Evolutionary conservation across 2,888 invertebrate genomes (phyloP).

Genomic region (Drosophila meridiana): DNA sequence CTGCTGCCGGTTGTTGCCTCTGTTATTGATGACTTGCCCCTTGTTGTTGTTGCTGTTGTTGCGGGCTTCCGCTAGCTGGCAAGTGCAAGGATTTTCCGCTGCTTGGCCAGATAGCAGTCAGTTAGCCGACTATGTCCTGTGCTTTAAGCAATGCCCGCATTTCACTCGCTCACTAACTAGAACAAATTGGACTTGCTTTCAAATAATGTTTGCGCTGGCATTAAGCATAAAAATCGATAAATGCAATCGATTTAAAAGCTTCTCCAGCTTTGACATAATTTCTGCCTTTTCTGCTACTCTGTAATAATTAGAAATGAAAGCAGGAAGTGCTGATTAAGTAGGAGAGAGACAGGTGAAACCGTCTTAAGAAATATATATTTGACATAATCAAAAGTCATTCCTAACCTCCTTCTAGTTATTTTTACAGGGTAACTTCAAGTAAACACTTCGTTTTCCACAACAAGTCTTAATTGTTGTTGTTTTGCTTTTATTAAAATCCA

Average conservation of each 20-base stretch:
- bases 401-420: too few relatives aligned
- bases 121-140: constrained; percentile 24
- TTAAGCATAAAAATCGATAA: constrained; percentile 56
- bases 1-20: constrained; percentile 47
- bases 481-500: constrained; percentile 18
- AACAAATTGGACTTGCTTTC: constrained; percentile 56
- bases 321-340: background rate
- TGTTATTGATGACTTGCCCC: constrained; percentile 67
- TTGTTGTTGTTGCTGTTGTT: constrained; percentile 27
- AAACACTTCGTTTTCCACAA: too few relatives aligned
- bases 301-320: constrained; percentile 3
- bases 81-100: constrained; percentile 67
- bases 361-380: background rate
- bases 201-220: constrained; percentile 44
- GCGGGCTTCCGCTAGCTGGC: constrained; percentile 48
- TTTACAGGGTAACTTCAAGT: background rate
- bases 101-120: constrained; percentile 45
- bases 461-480: background rate
- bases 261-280: background rate
- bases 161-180: constrained; percentile 23
- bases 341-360: background rate
- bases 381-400: background rate
- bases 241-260: constrained; percentile 61
- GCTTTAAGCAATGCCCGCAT: constrained; percentile 51
- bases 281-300: constrained; percentile 12